Evolutionary conservation across 2,113 vertebrate species (phyloP).

Genomic region (Oxyura jamaicensis): DNA sequence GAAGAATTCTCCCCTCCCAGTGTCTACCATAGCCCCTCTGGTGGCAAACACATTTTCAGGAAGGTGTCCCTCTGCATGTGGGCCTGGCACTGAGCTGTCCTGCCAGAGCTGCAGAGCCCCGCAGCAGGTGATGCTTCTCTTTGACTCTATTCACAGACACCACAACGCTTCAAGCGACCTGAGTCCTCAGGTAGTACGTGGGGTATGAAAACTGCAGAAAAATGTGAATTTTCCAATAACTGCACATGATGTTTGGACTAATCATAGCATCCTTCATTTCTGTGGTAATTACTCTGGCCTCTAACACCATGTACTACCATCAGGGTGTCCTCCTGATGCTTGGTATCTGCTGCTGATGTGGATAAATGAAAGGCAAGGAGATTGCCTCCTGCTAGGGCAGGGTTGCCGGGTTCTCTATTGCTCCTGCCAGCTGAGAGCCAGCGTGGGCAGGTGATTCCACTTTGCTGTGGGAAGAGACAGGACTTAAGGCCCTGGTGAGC

Average conservation of each 20-base stretch:
- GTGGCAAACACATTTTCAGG: not conserved
- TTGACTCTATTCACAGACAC: not conserved
- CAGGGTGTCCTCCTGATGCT: not conserved
- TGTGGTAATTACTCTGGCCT: not conserved
- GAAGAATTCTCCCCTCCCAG: not conserved
- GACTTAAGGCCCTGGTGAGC: not conserved
- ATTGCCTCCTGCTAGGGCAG: slow-evolving; percentile 13
- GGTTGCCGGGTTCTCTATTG: not conserved
- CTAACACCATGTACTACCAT: not conserved
- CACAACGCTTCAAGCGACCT: not conserved
- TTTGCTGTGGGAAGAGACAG: not conserved
- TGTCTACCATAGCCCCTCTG: not conserved
- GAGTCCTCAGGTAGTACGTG: not conserved
- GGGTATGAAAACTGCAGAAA: not conserved
- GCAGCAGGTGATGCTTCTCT: not conserved
- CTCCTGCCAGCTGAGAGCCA: slow-evolving; percentile 12
- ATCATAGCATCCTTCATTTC: not conserved
- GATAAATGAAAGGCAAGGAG: slow-evolving; percentile 35
- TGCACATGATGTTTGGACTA: not conserved
- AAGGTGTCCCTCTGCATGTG: not conserved
- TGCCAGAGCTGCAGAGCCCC: not conserved
- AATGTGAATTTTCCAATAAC: not conserved
- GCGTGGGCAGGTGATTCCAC: slow-evolving; percentile 1
- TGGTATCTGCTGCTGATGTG: not conserved
- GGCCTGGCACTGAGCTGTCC: not conserved